A percentile compares a stretch with the other conserved stretches of the same genome.
phyloP scores from a whole-genome alignment of 2,888 invertebrate species.

The Imbricaverruca yamaguchii region DNA sequence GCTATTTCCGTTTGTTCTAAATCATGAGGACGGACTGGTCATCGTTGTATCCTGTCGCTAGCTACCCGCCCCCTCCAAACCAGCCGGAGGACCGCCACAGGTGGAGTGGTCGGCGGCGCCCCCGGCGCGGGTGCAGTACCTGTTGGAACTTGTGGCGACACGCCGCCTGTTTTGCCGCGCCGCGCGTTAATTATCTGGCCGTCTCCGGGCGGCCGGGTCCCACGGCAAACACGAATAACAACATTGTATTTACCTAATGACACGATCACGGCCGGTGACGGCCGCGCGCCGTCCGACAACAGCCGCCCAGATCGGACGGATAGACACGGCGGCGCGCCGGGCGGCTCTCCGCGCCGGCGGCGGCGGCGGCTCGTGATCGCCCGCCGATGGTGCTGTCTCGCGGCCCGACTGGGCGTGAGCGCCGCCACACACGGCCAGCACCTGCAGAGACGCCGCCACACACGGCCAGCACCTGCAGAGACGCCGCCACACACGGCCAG shows the following conservation, averaged over 20 bases:
- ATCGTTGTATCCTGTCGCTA: too few species aligned
- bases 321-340: not conserved
- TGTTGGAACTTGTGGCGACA: not conserved
- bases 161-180: not conserved
- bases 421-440: too few species aligned
- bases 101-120: too few species aligned
- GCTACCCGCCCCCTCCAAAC: too few species aligned
- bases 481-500: too few species aligned
- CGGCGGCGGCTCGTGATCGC: not conserved
- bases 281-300: not conserved
- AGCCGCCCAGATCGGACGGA: not conserved
- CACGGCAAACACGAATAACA: constrained; percentile 4
- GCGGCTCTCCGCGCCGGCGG: not conserved
- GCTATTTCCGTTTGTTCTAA: too few species aligned
- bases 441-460: too few species aligned
- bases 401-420: too few species aligned
- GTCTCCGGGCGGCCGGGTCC: not conserved
- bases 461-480: too few species aligned
- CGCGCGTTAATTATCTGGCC: not conserved
- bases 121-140: not conserved
- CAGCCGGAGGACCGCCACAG: too few species aligned
- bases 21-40: too few species aligned
- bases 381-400: not conserved
- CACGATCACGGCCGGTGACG: constrained; percentile 4
- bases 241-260: constrained; percentile 21